These are phyloP conservation scores for Drosophila miranda DNA, from an alignment of 1,140 invertebrate genomes.

Conservation along the genomic window DNA sequence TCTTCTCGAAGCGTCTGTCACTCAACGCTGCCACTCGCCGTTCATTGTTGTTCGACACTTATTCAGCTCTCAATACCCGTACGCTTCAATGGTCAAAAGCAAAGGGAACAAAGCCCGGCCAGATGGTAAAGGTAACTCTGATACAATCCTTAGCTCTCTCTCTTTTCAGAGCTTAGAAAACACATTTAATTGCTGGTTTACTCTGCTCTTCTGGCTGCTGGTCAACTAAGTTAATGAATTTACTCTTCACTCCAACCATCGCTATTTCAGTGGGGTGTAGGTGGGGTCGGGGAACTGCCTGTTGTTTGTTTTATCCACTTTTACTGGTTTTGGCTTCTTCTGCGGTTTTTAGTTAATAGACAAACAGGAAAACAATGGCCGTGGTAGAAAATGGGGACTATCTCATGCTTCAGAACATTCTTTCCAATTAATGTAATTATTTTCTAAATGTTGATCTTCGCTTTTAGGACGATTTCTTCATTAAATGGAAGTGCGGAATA, in stretches of 20 bases:
- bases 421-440: constrained; percentile 28
- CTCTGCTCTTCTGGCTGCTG: background rate
- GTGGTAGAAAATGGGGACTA: background rate
- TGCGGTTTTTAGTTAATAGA: constrained; percentile 26
- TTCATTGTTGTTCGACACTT: background rate
- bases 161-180: background rate
- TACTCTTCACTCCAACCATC: background rate
- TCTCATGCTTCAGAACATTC: background rate
- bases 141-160: background rate
- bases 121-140: constrained; percentile 6
- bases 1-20: constrained; percentile 30
- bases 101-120: background rate
- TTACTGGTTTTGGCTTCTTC: constrained; percentile 10
- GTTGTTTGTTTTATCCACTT: too few species aligned
- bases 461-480: constrained; percentile 18
- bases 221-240: constrained; percentile 18
- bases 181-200: background rate
- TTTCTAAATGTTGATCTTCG: constrained; percentile 3
- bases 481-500: constrained; percentile 1
- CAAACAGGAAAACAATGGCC: constrained; percentile 19
- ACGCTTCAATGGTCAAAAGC: constrained; percentile 36
- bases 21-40: constrained; percentile 39
- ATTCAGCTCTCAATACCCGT: constrained; percentile 16
- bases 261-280: too few species aligned
- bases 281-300: too few species aligned